Conservation (phyloP, 2,113 vertebrate species). For the Stegastes partitus region DNA sequence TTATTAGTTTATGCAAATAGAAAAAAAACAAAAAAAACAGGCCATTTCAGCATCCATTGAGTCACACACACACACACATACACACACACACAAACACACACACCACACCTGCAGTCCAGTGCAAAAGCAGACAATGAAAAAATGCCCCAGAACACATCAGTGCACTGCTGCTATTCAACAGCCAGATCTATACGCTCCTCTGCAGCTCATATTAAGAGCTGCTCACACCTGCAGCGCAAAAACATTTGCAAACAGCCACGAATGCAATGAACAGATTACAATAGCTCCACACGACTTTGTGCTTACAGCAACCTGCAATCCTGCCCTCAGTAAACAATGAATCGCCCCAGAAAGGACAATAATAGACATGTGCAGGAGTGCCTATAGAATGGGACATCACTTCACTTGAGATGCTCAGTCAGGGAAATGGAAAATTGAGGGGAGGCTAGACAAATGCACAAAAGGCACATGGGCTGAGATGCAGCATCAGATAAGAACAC, state of each 20-base stretch:
- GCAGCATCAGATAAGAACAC: not conserved
- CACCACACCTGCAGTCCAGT: conserved; percentile 52
- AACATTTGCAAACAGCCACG: conserved; percentile 24
- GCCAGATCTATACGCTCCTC: conserved; percentile 1
- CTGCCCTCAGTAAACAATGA: conserved; percentile 68
- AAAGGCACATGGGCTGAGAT: not conserved
- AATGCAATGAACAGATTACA: conserved; percentile 27
- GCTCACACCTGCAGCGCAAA: conserved; percentile 35
- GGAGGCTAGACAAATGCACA: not conserved
- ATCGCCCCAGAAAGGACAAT: conserved; percentile 33
- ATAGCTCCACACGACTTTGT: conserved; percentile 36
- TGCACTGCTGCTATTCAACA: conserved; percentile 7
- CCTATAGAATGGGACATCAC: conserved; percentile 15
- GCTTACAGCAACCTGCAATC: conserved; percentile 53
- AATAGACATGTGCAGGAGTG: conserved; percentile 18
- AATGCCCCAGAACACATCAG: conserved; percentile 18
- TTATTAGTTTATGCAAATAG: conserved; percentile 59
- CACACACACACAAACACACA: conserved; percentile 17
- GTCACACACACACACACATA: conserved; percentile 25
- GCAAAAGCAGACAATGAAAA: conserved; percentile 63
- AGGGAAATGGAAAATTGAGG: not conserved
- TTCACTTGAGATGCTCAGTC: conserved; percentile 13
- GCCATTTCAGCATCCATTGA: conserved; percentile 30
- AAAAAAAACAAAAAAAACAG: conserved; percentile 14
- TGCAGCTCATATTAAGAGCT: conserved; percentile 4